A percentile compares a stretch with the other conserved stretches of the same genome.
Conservation (phyloP, 2,797 vertebrate species). For the Enteromius thamalakanensis region DNA sequence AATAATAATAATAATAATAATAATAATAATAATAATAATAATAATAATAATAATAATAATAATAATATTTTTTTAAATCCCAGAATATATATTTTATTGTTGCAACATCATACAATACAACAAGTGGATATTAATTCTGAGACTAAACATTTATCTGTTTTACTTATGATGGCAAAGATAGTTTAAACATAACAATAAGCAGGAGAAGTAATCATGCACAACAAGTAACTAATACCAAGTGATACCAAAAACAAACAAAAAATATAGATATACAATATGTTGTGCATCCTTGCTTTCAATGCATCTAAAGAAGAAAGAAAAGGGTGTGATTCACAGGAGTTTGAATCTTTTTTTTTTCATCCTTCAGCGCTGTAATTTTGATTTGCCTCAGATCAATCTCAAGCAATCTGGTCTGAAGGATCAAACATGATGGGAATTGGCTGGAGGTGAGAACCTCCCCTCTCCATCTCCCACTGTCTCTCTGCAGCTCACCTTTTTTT, state of each 20-base stretch:
- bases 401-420: constrained; percentile 64
- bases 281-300: not conserved
- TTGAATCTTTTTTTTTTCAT: constrained; percentile 54
- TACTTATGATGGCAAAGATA: too few relatives aligned
- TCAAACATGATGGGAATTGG: constrained; percentile 75
- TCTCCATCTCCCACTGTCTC: not conserved
- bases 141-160: too few relatives aligned
- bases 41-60: too few relatives aligned
- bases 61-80: too few relatives aligned
- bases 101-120: too few relatives aligned
- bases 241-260: not conserved
- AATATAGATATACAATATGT: too few relatives aligned
- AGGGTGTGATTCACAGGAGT: constrained; percentile 35
- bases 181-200: not conserved
- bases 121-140: too few relatives aligned
- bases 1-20: too few relatives aligned
- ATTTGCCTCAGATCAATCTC: constrained; percentile 70
- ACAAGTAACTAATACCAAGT: not conserved
- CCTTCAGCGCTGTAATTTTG: constrained; percentile 55
- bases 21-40: too few relatives aligned
- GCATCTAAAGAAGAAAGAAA: constrained; percentile 19
- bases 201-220: not conserved
- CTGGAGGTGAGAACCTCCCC: constrained; percentile 70
- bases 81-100: too few relatives aligned
- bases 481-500: constrained; percentile 2